A percentile compares a stretch with the other conserved stretches of the same genome.
These are phyloP conservation scores for Anthophora plumipes DNA, from an alignment of 2,888 invertebrate genomes.

Conservation along the genomic window DNA sequence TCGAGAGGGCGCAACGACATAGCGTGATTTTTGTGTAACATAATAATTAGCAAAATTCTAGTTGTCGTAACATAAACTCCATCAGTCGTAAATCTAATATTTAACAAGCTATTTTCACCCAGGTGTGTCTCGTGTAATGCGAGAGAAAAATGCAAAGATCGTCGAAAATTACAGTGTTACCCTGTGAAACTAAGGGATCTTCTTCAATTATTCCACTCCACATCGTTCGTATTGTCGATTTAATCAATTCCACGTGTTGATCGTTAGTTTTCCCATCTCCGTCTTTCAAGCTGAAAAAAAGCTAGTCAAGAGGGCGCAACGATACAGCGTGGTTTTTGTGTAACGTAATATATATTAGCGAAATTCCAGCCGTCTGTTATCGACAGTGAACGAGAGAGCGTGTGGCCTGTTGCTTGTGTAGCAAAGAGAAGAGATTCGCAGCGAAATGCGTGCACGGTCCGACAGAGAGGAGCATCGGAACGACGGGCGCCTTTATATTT, in stretches of 20 bases:
- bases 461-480: conserved; percentile 76
- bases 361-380: conserved; percentile 46
- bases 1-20: neutral
- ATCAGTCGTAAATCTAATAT: no score
- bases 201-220: no score
- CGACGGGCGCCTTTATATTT: conserved; percentile 84
- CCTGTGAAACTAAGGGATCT: no score
- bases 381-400: conserved; percentile 16
- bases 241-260: no score
- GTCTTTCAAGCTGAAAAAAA: neutral
- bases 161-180: no score
- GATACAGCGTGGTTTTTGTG: neutral
- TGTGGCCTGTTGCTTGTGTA: conserved; percentile 17
- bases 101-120: no score
- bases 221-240: no score
- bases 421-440: conserved; percentile 66
- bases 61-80: no score
- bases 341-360: conserved; percentile 43
- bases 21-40: neutral
- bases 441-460: conserved; percentile 71
- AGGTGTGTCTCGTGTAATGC: no score
- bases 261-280: no score
- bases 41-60: conserved; percentile 49
- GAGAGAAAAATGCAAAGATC: no score
- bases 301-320: neutral